Conservation (phyloP, 2,113 vertebrate genomes). For the Perognathus longimembris region DNA sequence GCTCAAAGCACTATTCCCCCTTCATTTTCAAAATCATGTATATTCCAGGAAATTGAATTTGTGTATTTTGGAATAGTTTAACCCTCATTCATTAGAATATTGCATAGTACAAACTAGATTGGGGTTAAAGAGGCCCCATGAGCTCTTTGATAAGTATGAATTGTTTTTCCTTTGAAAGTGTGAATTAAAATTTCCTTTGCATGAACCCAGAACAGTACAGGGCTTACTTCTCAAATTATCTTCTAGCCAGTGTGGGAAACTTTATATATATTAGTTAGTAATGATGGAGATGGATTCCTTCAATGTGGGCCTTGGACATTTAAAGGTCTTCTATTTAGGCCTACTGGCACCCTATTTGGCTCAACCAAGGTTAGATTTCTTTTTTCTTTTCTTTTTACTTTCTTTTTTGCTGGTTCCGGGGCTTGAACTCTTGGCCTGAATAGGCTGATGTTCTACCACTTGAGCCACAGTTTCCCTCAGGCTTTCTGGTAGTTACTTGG, state of each 20-base stretch:
- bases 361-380: background rate
- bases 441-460: too few species aligned
- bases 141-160: constrained; percentile 55
- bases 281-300: background rate
- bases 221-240: constrained; percentile 60
- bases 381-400: too few species aligned
- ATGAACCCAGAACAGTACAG: constrained; percentile 15
- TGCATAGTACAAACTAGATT: constrained; percentile 64
- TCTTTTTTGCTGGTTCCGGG: too few species aligned
- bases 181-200: constrained; percentile 58
- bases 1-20: constrained; percentile 67
- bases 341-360: background rate
- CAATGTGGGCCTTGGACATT: background rate
- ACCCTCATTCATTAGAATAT: constrained; percentile 66
- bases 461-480: too few species aligned
- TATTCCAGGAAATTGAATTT: constrained; percentile 70
- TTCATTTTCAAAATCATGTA: constrained; percentile 61
- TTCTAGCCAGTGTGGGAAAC: background rate
- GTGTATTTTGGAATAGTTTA: constrained; percentile 72
- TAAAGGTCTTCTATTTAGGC: background rate
- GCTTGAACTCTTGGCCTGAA: too few species aligned
- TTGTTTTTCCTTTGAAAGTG: constrained; percentile 49
- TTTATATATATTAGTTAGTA: background rate
- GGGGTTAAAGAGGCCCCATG: constrained; percentile 60
- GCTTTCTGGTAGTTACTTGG: too few species aligned